Evolutionary conservation across 2,888 invertebrate species (phyloP), one percentile per base, ranked within the genome.

Genomic region (Watsonalla binaria): DNA sequence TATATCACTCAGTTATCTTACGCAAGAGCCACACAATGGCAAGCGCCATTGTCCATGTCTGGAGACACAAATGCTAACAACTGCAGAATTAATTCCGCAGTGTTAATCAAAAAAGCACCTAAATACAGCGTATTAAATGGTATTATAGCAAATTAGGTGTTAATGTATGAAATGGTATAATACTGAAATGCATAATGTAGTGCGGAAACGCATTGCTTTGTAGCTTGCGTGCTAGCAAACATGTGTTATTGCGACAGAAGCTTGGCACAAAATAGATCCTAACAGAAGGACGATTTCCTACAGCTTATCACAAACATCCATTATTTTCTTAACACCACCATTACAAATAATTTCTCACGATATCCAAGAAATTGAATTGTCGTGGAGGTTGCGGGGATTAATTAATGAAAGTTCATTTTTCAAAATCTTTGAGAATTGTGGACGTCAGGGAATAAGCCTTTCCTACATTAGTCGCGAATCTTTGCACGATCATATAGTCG

Each of bases 191-290:
- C 74, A 73, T 71, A 70, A 70, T 70, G 66, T 70, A 68, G 59
- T 63, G 69, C 69, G 79, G 76, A 82, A 78, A 80, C 58, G 67
- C 65, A 66, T 64, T 58, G 70, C 78, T 83, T 83, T 83, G 79
- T 76, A 76, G 61, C 65, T 68, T 72, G 72, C 66, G 54, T 60
- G 64, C 60, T 63, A 57, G 55, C 57, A 59, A 60, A 63, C 64
- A 63, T 59, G 58, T 66, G 72, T 68, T 78, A 72, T 74, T 71
- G 60, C 54, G 58, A 59, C 63, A 59, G 51, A 54, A 52, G 24
- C 24, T 24, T 24, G 24, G 24, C 24, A 24, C 24, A 24, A 24
- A n/a, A 24, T 24, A 24, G 24, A 24, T 24, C 24, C 4, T 24
- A 24, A 24, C 24, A 24, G 24, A 24, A 24, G 24, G 24, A 24